Percentiles rank a stretch among this genome's conserved stretches.
phyloP scores from a whole-genome alignment of 2,113 vertebrate genomes.

The Odocoileus virginianus region DNA sequence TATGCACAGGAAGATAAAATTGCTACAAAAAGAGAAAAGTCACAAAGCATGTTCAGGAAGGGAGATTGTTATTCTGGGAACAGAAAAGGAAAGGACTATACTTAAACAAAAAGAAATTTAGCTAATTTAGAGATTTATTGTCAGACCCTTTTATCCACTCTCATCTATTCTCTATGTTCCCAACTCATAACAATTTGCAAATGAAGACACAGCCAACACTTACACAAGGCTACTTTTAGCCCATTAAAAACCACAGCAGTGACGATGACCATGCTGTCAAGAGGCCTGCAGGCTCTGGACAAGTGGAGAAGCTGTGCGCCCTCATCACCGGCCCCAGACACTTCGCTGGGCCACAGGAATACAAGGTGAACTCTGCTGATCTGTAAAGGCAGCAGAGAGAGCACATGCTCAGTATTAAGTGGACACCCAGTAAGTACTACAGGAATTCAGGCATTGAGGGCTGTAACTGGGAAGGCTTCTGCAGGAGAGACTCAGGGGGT shows the following conservation, averaged over 20 bases:
- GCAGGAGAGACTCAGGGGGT: not conserved
- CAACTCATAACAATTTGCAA: not conserved
- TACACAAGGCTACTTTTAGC: not conserved
- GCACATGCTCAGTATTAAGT: not conserved
- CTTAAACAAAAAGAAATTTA: not conserved
- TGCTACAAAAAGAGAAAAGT: not conserved
- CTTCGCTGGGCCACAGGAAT: not conserved
- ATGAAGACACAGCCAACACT: not conserved
- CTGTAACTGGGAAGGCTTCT: not conserved
- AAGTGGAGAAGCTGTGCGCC: not conserved
- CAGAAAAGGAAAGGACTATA: constrained; percentile 27
- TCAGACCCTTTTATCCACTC: not conserved
- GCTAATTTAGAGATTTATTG: not conserved
- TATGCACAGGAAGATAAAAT: not conserved
- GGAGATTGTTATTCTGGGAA: not conserved
- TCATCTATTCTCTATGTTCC: not conserved
- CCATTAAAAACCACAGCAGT: not conserved
- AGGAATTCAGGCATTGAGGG: not conserved
- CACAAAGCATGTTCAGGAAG: not conserved
- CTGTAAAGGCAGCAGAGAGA: not conserved
- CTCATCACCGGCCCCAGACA: not conserved
- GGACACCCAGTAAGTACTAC: not conserved
- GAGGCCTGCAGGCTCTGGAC: not conserved
- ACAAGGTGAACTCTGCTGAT: not conserved
- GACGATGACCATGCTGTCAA: not conserved